A percentile compares a stretch with the other conserved stretches of the same genome.
phyloP scores from a whole-genome alignment of 2,797 vertebrate species.

The Pseudotriccus pelzelni region DNA sequence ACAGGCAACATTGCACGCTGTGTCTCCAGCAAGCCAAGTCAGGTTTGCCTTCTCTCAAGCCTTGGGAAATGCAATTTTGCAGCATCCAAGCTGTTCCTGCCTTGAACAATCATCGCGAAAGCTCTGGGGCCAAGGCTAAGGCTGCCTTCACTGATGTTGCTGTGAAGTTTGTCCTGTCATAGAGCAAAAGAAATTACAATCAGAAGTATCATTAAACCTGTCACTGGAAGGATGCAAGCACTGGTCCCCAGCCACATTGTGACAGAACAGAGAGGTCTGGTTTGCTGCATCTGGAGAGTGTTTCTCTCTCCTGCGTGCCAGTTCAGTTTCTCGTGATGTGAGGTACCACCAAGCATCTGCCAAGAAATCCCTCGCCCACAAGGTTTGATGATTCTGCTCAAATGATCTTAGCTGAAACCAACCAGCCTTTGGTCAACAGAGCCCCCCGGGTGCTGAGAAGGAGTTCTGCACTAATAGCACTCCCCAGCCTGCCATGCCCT shows the following conservation, averaged over 20 bases:
- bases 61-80: neutral
- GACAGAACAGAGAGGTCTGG: neutral
- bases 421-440: neutral
- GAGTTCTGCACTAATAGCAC: neutral
- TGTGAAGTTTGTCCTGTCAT: neutral
- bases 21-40: neutral
- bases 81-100: neutral
- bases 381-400: neutral
- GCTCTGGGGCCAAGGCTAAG: neutral
- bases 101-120: neutral
- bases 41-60: neutral
- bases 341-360: neutral
- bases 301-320: neutral
- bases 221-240: neutral
- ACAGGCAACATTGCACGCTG: neutral
- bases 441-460: neutral
- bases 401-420: neutral
- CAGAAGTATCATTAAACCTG: neutral
- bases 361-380: neutral
- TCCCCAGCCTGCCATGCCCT: fast-evolving
- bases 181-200: neutral
- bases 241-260: neutral
- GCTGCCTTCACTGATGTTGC: neutral
- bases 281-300: neutral
- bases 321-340: neutral